Percentiles rank a stretch among this genome's conserved stretches.
These are phyloP conservation scores for Notamacropus eugenii DNA, from an alignment of 2,797 vertebrate species.

Conservation along the genomic window DNA sequence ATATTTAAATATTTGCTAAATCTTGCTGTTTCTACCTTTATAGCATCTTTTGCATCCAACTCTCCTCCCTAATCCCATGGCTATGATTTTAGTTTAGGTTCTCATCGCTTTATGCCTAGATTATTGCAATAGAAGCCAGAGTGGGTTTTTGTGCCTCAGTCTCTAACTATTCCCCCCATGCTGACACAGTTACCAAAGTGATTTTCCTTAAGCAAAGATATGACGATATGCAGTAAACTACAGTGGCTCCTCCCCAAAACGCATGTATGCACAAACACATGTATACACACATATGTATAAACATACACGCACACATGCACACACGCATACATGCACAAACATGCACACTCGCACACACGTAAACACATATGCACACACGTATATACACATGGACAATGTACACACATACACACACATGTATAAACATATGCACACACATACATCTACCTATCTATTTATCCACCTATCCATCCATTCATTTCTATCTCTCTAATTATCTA, in stretches of 20 bases:
- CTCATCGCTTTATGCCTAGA: background rate
- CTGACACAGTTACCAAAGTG: background rate
- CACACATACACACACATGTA: no score
- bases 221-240: background rate
- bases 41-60: background rate
- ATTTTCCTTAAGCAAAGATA: background rate
- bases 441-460: no score
- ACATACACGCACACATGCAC: no score
- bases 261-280: fast-evolving
- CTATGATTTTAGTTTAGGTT: background rate
- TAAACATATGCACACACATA: no score
- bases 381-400: no score
- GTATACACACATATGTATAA: no score
- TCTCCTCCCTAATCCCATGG: background rate
- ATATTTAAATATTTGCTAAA: background rate
- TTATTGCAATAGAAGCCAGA: background rate
- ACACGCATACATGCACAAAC: no score
- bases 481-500: no score
- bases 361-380: no score
- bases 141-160: background rate
- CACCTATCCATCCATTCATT: no score
- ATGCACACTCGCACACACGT: no score
- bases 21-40: background rate
- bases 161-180: background rate
- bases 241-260: background rate